Percentiles rank a stretch among this genome's conserved stretches.
These are phyloP conservation scores for Carcharodon carcharias DNA, from an alignment of 2,797 vertebrate species.

Conservation along the genomic window DNA sequence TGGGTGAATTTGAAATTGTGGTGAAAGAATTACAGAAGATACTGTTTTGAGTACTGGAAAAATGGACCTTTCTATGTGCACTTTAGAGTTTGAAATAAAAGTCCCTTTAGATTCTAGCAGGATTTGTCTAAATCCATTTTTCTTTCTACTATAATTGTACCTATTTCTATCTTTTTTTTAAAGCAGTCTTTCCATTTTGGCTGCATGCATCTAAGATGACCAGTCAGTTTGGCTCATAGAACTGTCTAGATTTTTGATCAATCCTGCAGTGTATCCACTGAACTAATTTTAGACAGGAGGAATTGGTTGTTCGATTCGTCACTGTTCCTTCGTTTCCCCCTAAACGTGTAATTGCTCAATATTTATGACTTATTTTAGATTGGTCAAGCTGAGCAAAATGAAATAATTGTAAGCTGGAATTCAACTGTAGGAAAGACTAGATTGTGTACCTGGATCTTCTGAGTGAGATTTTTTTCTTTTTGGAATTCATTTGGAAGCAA, in stretches of 20 bases:
- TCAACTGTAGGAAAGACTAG: too few species aligned
- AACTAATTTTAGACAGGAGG: neutral
- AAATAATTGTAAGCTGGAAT: neutral
- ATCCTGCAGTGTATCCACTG: neutral
- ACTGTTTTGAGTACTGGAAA: neutral
- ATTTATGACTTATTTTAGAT: neutral
- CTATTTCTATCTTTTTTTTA: neutral
- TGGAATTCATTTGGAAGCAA: neutral
- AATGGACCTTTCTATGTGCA: neutral
- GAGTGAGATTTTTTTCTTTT: neutral
- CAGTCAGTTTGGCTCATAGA: neutral
- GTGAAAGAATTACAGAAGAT: neutral
- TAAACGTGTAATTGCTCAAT: neutral
- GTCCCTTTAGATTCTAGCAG: neutral
- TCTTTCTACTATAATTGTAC: neutral
- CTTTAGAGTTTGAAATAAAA: neutral
- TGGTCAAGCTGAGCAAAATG: neutral
- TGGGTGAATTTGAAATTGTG: neutral
- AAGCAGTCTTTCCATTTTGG: neutral
- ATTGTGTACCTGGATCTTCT: neutral
- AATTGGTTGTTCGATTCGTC: neutral
- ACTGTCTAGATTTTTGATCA: neutral
- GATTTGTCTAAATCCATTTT: neutral
- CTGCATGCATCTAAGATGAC: neutral
- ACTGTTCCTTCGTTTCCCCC: neutral